Evolutionary conservation across 2,888 invertebrate genomes (phyloP).

Genomic region (Melieria omissa): DNA sequence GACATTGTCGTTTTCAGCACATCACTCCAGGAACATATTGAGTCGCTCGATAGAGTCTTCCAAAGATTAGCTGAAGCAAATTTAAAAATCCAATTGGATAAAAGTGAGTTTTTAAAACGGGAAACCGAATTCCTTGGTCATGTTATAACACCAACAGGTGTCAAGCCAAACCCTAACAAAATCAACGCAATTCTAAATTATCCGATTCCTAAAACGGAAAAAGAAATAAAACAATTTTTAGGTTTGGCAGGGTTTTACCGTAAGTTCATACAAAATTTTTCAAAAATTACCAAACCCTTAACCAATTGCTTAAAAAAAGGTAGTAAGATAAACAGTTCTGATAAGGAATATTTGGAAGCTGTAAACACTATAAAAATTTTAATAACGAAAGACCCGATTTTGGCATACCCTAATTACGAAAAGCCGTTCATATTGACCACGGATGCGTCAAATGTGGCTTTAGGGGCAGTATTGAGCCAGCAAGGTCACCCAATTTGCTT

Average conservation of each 20-base stretch:
- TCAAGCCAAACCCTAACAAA: slow-evolving; percentile 54
- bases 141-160: slow-evolving; percentile 51
- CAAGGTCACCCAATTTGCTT: slow-evolving; percentile 34
- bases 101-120: slow-evolving; percentile 48
- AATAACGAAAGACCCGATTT: slow-evolving; percentile 36
- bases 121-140: slow-evolving; percentile 54
- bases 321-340: slow-evolving; percentile 17
- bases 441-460: slow-evolving; percentile 37
- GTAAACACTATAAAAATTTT: slow-evolving; percentile 33
- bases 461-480: slow-evolving; percentile 42
- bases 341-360: slow-evolving; percentile 26
- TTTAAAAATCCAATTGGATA: slow-evolving; percentile 50
- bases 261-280: slow-evolving; percentile 44
- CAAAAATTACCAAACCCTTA: slow-evolving; percentile 39
- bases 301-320: slow-evolving; percentile 40
- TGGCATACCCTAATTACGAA: slow-evolving; percentile 39
- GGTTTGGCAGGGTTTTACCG: slow-evolving; percentile 50
- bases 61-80: slow-evolving; percentile 44
- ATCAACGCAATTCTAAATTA: slow-evolving; percentile 47
- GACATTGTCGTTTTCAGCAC: slow-evolving; percentile 52
- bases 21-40: slow-evolving; percentile 51
- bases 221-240: slow-evolving; percentile 50
- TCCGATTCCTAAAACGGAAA: slow-evolving; percentile 47
- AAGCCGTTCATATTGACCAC: slow-evolving; percentile 39
- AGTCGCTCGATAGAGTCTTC: slow-evolving; percentile 45